Percentiles rank a stretch among this genome's conserved stretches.
Evolutionary conservation across 2,888 invertebrate genomes (phyloP).

Genomic region (Rhopalosiphum nymphaeae): DNA sequence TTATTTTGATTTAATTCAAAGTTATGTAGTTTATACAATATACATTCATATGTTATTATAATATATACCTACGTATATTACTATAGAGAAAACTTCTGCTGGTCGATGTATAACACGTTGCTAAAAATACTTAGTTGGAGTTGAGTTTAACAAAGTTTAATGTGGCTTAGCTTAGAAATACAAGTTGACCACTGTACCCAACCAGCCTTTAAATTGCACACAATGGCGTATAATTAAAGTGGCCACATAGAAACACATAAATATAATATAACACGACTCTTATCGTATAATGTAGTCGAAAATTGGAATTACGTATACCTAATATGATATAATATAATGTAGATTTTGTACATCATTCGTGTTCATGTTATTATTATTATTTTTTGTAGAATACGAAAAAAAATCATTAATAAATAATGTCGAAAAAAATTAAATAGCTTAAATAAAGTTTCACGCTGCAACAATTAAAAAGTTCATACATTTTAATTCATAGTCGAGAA

Average conservation of each 20-base stretch:
- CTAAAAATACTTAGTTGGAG: slow-evolving; percentile 19
- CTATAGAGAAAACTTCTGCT: neutral
- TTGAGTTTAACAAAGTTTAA: slow-evolving; percentile 28
- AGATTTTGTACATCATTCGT: neutral
- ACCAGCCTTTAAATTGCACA: slow-evolving; percentile 14
- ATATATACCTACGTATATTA: neutral
- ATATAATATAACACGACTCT: neutral
- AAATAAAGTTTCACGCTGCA: neutral
- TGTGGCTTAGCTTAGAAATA: neutral
- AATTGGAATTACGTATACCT: slow-evolving; percentile 11
- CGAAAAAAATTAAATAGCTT: neutral
- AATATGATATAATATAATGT: neutral
- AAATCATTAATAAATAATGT: neutral
- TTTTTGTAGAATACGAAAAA: too few species aligned
- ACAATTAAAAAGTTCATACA: slow-evolving; percentile 10
- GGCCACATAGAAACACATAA: neutral
- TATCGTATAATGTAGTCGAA: neutral
- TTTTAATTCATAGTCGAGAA: neutral
- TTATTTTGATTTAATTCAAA: neutral
- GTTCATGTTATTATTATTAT: neutral
- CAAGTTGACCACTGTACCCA: slow-evolving; percentile 38
- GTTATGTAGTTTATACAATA: neutral
- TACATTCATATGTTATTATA: neutral
- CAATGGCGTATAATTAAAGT: slow-evolving; percentile 38
- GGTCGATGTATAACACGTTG: neutral